phyloP scores from a whole-genome alignment of 2,888 invertebrate genomes.

The Chironomus tentans region DNA sequence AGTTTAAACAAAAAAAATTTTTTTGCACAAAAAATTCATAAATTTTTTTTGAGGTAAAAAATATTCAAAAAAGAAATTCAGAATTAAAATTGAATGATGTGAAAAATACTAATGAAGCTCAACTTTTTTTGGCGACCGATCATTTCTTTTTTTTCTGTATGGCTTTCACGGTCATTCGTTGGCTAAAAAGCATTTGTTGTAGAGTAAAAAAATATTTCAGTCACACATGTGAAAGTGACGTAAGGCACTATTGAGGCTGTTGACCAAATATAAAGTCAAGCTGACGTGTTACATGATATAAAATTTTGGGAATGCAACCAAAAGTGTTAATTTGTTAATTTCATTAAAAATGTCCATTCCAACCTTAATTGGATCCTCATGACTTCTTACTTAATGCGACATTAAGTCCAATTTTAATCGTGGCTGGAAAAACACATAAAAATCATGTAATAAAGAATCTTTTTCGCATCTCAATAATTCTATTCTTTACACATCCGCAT shows the following conservation, averaged over 20 bases:
- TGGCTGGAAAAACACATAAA: no score
- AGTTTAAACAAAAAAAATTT: not conserved
- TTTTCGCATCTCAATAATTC: no score
- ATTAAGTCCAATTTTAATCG: no score
- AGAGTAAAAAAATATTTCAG: not conserved
- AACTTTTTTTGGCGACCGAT: not conserved
- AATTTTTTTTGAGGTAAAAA: not conserved
- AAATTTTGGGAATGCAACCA: no score
- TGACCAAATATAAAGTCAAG: not conserved
- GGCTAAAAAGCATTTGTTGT: not conserved
- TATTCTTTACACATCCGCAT: no score
- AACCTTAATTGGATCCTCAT: not conserved
- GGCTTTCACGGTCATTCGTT: not conserved
- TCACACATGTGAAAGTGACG: not conserved
- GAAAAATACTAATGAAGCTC: conserved; percentile 1
- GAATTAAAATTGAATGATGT: conserved; percentile 4
- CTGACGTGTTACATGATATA: no score
- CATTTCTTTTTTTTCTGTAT: not conserved
- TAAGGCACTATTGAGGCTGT: not conserved
- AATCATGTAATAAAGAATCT: no score
- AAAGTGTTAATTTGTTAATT: not conserved
- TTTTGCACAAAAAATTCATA: not conserved
- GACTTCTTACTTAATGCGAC: no score
- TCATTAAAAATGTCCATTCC: not conserved
- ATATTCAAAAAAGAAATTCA: not conserved